Base-by-base conservation (phyloP, 2,888 invertebrate genomes). In the Polymixis lichenea region DNA sequence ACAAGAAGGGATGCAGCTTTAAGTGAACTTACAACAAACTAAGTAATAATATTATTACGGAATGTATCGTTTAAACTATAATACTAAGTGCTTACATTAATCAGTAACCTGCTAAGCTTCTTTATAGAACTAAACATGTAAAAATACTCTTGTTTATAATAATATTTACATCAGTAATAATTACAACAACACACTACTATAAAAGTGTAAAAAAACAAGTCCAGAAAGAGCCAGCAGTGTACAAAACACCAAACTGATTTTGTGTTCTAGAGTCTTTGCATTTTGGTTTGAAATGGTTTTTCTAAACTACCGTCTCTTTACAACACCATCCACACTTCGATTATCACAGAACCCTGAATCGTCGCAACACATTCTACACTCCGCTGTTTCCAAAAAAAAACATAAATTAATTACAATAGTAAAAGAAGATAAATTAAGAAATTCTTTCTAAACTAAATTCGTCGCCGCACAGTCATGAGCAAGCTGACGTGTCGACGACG, bases 301-400 rank as follows among this genome's bases (percentile, higher is more conserved):
- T 81, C 85, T 88, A 88, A 78, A 89, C 89, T 86, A 88, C 89
- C 82, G 87, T 80, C 80, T 78, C 82, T 88, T 86, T 78, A 87
- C 88, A 89, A 66, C 19, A 88, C 88, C 85, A 86, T 86, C 77
- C 90, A 88, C 86, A 87, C 89, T 87, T 90, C 89, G 84, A 88
- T 90, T 95, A 95, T 95, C 95, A 95, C 95, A 95, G 94, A 92
- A 94, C 93, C 92, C 90, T 89, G 90, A 92, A 93, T 90, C 91
- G 86, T 90, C 90, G 84, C 88, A 84, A 84, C 75, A 80, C 80
- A 77, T 76, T 80, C 76, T 83, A 86, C 88, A 85, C 86, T 78
- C 90, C 86, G 88, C 88, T 88, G 88, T 90, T 88, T 83, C 87
- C 91, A 89, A 89, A 86, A 89, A 89, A 86, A 86, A 84, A 89